Conservation (phyloP, 2,797 vertebrate genomes). For the Microctenopoma steveboyesi region DNA sequence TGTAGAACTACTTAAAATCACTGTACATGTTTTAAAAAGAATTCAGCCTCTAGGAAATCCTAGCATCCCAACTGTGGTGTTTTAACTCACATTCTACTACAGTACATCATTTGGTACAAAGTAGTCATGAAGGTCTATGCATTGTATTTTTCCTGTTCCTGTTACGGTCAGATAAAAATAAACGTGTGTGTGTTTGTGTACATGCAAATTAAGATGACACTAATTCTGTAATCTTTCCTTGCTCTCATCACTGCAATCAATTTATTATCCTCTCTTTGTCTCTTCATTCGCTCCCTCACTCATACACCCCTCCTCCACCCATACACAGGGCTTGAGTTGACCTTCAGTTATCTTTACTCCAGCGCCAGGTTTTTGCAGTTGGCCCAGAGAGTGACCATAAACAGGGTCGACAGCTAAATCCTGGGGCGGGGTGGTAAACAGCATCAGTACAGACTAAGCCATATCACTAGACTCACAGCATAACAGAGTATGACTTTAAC, state of each 20-base stretch:
- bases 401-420: conserved; percentile 64
- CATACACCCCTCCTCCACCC: conserved; percentile 1
- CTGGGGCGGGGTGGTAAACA: conserved; percentile 47
- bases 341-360: conserved; percentile 56
- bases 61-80: neutral
- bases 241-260: conserved; percentile 41
- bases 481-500: conserved; percentile 53
- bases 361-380: conserved; percentile 48
- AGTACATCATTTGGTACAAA: neutral
- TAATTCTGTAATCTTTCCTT: conserved; percentile 33
- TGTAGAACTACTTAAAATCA: conserved; percentile 13
- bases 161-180: neutral
- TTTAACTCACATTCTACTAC: conserved; percentile 1
- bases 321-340: conserved; percentile 32
- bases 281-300: conserved; percentile 18
- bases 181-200: neutral
- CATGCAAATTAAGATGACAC: conserved; percentile 25
- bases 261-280: conserved; percentile 15
- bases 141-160: conserved; percentile 3
- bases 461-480: conserved; percentile 51
- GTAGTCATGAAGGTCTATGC: conserved; percentile 11
- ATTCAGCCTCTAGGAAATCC: neutral
- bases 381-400: conserved; percentile 65
- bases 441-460: conserved; percentile 54
- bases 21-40: neutral